Evolutionary conservation across 2,113 vertebrate genomes (phyloP).

Genomic region (Crotophaga sulcirostris): DNA sequence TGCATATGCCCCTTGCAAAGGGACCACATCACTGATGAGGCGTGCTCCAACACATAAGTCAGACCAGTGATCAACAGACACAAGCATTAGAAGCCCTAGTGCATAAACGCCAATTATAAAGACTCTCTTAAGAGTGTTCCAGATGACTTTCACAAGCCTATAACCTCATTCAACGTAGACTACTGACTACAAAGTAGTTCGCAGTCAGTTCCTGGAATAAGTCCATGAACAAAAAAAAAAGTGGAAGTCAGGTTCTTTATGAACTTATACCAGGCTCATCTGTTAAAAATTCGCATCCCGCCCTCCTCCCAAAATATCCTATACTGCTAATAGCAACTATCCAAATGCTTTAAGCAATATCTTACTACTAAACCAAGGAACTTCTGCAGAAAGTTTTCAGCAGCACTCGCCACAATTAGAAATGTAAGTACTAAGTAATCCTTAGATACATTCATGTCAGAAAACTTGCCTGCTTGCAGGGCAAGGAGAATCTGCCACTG

Average conservation of each 20-base stretch:
- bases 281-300: not conserved
- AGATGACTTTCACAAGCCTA: not conserved
- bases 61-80: not conserved
- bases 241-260: not conserved
- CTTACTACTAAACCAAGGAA: not conserved
- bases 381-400: not conserved
- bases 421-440: rapidly evolving
- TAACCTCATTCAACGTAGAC: not conserved
- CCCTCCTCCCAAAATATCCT: not conserved
- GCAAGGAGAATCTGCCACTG: slow-evolving; percentile 74
- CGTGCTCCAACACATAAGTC: no score
- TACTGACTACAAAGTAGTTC: rapidly evolving
- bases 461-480: slow-evolving; percentile 75
- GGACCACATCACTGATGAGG: rapidly evolving
- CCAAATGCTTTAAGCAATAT: not conserved
- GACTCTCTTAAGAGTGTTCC: not conserved
- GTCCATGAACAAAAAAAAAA: not conserved
- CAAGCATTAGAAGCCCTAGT: not conserved
- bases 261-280: not conserved
- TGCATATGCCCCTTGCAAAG: not conserved
- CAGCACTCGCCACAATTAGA: not conserved
- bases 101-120: not conserved
- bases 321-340: not conserved
- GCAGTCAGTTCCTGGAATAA: not conserved
- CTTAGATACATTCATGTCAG: not conserved